Evolutionary conservation across 2,113 vertebrate genomes (phyloP).

Genomic region (Tragelaphus buxtoni): DNA sequence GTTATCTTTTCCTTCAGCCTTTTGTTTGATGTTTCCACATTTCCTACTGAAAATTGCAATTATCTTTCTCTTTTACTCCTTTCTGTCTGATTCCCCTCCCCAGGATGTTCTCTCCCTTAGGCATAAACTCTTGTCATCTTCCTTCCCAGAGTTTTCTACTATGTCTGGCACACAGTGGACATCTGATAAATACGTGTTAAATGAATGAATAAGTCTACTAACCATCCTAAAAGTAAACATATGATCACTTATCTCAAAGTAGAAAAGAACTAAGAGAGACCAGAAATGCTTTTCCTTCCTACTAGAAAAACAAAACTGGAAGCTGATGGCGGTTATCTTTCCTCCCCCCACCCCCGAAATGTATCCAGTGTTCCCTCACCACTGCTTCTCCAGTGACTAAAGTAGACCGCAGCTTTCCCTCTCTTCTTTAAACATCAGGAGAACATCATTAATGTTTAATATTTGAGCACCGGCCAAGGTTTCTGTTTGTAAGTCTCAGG

Average conservation of each 20-base stretch:
- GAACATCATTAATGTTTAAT: slow-evolving; percentile 60
- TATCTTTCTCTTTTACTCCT: not conserved
- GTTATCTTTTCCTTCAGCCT: not conserved
- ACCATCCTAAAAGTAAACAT: not conserved
- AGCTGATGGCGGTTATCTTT: not conserved
- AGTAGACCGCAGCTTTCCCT: not conserved
- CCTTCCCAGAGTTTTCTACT: not conserved
- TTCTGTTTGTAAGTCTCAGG: slow-evolving; percentile 62
- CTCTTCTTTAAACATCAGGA: slow-evolving; percentile 61
- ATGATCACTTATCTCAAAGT: not conserved
- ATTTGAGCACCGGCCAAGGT: slow-evolving; percentile 28
- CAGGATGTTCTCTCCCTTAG: not conserved
- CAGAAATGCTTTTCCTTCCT: slow-evolving; percentile 3
- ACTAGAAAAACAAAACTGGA: slow-evolving; percentile 41
- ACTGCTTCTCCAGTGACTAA: not conserved
- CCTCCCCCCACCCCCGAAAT: not conserved
- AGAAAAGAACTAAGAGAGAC: not conserved
- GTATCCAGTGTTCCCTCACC: not conserved
- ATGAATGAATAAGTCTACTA: not conserved
- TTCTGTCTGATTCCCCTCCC: not conserved
- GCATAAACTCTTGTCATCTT: not conserved
- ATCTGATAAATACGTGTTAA: not conserved
- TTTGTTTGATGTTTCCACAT: not conserved
- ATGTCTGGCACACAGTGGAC: not conserved
- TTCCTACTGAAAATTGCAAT: not conserved